Percentiles rank a stretch among this genome's conserved stretches.
Conservation (phyloP, 2,888 invertebrate genomes). For the Acrocera orbiculus region DNA sequence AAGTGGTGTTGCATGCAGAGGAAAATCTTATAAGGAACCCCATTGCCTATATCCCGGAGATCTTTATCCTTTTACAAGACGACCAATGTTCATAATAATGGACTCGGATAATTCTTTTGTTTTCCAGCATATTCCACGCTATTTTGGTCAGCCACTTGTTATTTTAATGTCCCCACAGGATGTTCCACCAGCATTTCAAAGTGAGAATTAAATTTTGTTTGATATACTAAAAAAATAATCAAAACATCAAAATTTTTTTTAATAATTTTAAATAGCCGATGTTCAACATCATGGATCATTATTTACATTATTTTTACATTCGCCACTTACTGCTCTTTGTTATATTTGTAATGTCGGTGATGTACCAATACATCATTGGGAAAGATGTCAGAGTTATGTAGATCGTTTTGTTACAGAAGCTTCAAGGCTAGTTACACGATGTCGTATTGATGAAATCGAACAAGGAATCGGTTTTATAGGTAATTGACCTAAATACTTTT, state of each 20-base stretch:
- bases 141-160: constrained; percentile 86
- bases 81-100: constrained; percentile 82
- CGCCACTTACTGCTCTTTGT: constrained; percentile 82
- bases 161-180: constrained; percentile 88
- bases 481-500: constrained; percentile 12
- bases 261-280: constrained; percentile 33
- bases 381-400: constrained; percentile 70
- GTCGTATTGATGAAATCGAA: constrained; percentile 54
- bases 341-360: constrained; percentile 76
- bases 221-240: neutral
- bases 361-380: constrained; percentile 75
- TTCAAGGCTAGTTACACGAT: constrained; percentile 61
- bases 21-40: constrained; percentile 41
- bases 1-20: constrained; percentile 27
- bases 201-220: constrained; percentile 29
- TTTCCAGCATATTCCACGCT: constrained; percentile 75
- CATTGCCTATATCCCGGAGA: constrained; percentile 86
- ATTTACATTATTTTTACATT: constrained; percentile 89
- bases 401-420: constrained; percentile 83
- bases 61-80: constrained; percentile 77
- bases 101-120: constrained; percentile 92
- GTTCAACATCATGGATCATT: constrained; percentile 76
- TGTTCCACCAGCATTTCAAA: constrained; percentile 66
- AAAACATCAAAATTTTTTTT: constrained; percentile 1
- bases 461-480: constrained; percentile 33